These are phyloP conservation scores for Taenioides sp. DNA, from an alignment of 2,797 vertebrate species.

Conservation along the genomic window DNA sequence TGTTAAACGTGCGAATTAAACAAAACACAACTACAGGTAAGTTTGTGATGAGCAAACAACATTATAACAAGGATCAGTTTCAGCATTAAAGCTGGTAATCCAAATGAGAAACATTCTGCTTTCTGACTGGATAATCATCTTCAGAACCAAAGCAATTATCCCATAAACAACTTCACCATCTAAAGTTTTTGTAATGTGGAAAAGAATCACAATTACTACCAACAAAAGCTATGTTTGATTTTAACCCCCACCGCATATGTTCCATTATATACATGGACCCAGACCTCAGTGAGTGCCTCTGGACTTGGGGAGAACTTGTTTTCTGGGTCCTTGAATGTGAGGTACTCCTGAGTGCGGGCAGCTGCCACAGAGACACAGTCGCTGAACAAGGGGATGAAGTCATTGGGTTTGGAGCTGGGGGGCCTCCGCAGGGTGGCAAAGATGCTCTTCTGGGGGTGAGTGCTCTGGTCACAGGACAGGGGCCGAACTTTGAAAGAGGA, in stretches of 20 bases:
- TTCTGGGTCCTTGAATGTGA: conserved; percentile 75
- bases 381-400: conserved; percentile 65
- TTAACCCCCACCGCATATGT: neutral
- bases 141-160: no score
- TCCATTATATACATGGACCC: neutral
- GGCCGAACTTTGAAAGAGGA: conserved; percentile 9
- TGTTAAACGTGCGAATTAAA: no score
- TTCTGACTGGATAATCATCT: no score
- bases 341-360: conserved; percentile 71
- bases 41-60: no score
- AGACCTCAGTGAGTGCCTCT: conserved; percentile 64
- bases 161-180: no score
- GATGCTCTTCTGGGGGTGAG: conserved; percentile 27
- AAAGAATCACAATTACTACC: no score
- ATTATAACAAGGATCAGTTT: no score
- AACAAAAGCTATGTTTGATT: no score
- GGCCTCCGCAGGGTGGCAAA: conserved; percentile 53
- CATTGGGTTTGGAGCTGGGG: conserved; percentile 30
- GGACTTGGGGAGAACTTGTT: conserved; percentile 64
- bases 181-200: no score
- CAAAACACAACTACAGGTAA: no score
- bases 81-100: no score
- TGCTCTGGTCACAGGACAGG: neutral
- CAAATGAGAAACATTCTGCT: no score
- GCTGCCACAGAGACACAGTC: conserved; percentile 68